Evolutionary conservation across 2,888 invertebrate species (phyloP), one percentile per base, ranked within the genome.

Genomic region (Taphrorychus bicolor): DNA sequence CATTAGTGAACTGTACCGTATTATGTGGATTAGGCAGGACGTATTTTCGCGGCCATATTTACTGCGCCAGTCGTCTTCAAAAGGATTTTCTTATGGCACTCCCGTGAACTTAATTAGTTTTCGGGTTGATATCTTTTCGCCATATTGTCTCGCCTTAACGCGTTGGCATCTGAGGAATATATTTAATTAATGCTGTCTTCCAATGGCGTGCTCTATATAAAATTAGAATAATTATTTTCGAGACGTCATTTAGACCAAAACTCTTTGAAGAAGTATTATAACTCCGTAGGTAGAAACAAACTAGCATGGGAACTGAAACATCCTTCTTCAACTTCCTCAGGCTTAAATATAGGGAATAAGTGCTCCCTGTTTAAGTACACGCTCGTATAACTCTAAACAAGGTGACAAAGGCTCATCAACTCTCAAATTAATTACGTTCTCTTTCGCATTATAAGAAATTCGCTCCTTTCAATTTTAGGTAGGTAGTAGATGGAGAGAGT

Each of bases 1-100:
- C 76, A 74, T 76, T 73, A 75, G 74, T 74, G 75, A 74, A 74
- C 73, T 74, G 73, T 74, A 72, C 67, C 75, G 74, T 74, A 73
- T 74, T 74, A 74, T 74, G 69, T 73, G 72, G 73, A 74, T 73
- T 75, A 74, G 70, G 71, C 69, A 42, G 59, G 65, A 53, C 58
- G 54, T 61, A 66, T 61, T 40, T 41, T 52, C 21, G 52, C 59
- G 21, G 48, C 56, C 56, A 24, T 32, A 24, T 52, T 51, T 41
- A 41, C 21, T 7, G 18, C 24, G 58, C 45, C 22, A 42, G 17
- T 57, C 45, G 61, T 61, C 57, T 61, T 59, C 42, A 61, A 64
- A 66, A 61, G 66, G 62, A 66, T 60, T 61, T 66, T 66, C 66
- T 66, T 66, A 66, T 61, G 61, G 45, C 23, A 24, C 56, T 21